Base-by-base conservation (phyloP, 53 echinoderm and acorn worm species). In the Paracentrotus lividus region DNA sequence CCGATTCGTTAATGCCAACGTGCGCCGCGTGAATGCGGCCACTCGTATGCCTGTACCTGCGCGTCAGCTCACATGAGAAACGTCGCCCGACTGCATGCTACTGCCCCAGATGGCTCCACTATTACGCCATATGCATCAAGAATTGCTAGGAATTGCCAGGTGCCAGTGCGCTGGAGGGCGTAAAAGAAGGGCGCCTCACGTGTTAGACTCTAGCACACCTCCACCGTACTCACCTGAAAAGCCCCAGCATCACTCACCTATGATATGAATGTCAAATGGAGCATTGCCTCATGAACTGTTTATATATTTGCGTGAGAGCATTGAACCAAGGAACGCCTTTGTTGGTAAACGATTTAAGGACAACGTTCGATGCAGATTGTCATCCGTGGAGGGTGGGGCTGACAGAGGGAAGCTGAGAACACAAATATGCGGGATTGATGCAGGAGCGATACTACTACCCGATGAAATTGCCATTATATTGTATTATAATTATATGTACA, bases 21-120 rank as follows among this genome's bases (percentile, higher is more conserved):
- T 97, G 97, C 53, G 59, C 21, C 40, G 97, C n/a, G 97, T 0
- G 94, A 97, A 66, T 97, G 97, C 81, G 97, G 96, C 45, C 40
- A 24, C 49, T 93, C 88, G 49, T 97, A 96, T 93, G 96, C 96
- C 92, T 78, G 77, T n/a, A 85, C 97, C 96, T 61, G 92, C 89
- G 85, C 72, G 96, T 16, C n/a, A n/a, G n/a, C n/a, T n/a, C n/a
- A n/a, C n/a, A n/a, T n/a, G n/a, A n/a, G n/a, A n/a, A n/a, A n/a
- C 67, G 90, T n/a, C 92, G 94, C 88, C 75, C 49, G 55, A 81
- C 93, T 55, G 51, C 40, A 72, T 97, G 56, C 44, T 65, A 12
- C 84, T 97, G 29, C 90, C 90, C 94, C 95, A 29, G 95, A 97
- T 8, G 96, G 95, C 85, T 85, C 90, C 47, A 51, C 78, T 34